Evolutionary conservation across 2,113 vertebrate genomes (phyloP).

Genomic region (Myiagra hebetior): DNA sequence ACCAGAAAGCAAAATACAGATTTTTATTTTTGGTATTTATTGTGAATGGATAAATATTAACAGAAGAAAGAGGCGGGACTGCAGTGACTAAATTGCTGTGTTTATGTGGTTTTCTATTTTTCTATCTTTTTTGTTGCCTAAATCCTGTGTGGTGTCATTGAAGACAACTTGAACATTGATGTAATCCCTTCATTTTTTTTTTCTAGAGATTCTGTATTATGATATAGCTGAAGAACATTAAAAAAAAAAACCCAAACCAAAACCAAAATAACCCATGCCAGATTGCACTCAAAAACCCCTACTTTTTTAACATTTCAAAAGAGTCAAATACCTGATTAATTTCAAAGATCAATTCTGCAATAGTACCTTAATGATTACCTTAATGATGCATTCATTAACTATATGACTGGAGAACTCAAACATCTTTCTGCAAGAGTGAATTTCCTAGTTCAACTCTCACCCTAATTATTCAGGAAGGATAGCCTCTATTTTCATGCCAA

Average conservation of each 20-base stretch:
- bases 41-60: neutral
- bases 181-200: neutral
- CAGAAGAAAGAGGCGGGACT: neutral
- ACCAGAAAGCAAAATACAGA: neutral
- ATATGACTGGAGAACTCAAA: neutral
- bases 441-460: neutral
- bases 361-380: neutral
- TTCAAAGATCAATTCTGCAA: neutral
- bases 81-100: neutral
- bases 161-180: neutral
- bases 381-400: neutral
- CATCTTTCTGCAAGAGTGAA: neutral
- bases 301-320: neutral
- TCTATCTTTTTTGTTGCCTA: neutral
- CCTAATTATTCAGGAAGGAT: neutral
- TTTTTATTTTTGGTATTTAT: neutral
- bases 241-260: neutral
- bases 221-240: neutral
- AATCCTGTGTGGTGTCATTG: neutral
- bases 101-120: neutral
- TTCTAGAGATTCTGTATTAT: neutral
- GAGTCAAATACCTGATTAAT: neutral
- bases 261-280: neutral
- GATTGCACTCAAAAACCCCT: accelerated
- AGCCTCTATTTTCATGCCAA: neutral